These are phyloP conservation scores for Butorides virescens DNA, from an alignment of 2,113 vertebrate species.

Conservation along the genomic window DNA sequence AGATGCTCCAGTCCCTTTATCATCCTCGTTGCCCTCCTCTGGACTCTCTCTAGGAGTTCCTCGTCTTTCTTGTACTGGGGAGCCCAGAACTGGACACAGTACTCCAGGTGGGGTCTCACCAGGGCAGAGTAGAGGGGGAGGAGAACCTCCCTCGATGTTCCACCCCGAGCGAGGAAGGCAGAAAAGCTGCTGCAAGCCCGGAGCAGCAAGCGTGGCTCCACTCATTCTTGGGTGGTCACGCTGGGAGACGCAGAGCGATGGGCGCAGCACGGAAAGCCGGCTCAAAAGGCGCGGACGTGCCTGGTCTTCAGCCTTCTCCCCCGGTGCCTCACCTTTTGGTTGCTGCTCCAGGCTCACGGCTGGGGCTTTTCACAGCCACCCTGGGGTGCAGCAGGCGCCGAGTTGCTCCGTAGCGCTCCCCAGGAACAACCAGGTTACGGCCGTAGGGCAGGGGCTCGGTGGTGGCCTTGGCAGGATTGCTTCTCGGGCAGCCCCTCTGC, in stretches of 20 bases:
- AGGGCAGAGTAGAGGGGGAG: too few species aligned
- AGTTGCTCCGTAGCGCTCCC: background rate
- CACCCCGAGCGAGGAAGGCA: background rate
- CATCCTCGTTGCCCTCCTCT: too few species aligned
- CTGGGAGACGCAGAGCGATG: fast-evolving
- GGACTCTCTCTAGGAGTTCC: too few species aligned
- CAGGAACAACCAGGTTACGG: fast-evolving
- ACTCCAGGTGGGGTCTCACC: too few species aligned
- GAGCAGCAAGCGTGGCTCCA: background rate
- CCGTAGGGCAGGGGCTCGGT: background rate
- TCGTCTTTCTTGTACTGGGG: too few species aligned
- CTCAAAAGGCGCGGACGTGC: background rate
- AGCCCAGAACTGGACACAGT: too few species aligned
- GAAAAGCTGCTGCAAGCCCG: background rate
- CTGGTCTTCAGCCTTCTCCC: background rate
- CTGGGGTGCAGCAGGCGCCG: background rate
- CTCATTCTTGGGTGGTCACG: background rate
- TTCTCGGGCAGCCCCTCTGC: background rate
- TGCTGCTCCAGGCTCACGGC: background rate
- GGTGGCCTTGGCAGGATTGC: background rate
- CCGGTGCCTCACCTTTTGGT: background rate
- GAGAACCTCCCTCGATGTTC: too few species aligned
- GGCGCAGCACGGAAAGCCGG: background rate
- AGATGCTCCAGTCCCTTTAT: too few species aligned
- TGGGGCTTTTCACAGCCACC: background rate